A percentile compares a stretch with the other conserved stretches of the same genome.
Conservation (phyloP, 1,140 invertebrate species). For the Hyphantria cunea region DNA sequence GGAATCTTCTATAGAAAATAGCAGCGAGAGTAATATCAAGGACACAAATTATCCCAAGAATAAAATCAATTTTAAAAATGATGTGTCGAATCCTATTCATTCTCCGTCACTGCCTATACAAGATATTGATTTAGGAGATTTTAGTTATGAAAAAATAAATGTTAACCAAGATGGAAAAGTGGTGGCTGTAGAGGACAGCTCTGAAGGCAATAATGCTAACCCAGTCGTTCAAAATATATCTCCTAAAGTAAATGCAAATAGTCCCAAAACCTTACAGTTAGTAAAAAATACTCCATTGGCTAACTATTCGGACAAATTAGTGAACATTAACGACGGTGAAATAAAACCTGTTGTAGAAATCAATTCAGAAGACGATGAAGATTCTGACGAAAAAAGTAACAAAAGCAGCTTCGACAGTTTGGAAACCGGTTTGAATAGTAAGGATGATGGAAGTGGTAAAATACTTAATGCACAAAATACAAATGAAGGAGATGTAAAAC, state of each 20-base stretch:
- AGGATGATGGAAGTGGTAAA: conserved; percentile 27
- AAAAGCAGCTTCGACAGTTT: conserved; percentile 38
- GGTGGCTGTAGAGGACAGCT: conserved; percentile 37
- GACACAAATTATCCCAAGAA: not conserved
- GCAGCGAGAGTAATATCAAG: conserved; percentile 14
- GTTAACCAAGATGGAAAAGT: conserved; percentile 43
- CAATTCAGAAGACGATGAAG: conserved; percentile 49
- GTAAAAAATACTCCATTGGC: not conserved
- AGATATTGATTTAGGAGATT: conserved; percentile 51
- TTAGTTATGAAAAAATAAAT: conserved; percentile 53
- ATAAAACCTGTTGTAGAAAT: conserved; percentile 69
- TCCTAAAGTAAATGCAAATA: not conserved
- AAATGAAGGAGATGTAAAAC: conserved; percentile 57
- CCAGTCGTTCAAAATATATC: conserved; percentile 13
- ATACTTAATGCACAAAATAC: conserved; percentile 34
- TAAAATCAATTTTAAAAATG: not conserved
- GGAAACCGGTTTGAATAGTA: conserved; percentile 34
- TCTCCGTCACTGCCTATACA: conserved; percentile 28
- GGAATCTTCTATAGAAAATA: conserved; percentile 28
- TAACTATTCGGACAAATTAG: conserved; percentile 4
- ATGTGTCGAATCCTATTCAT: conserved; percentile 12
- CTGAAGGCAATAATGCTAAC: conserved; percentile 32
- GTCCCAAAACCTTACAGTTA: not conserved
- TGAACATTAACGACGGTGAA: conserved; percentile 37
- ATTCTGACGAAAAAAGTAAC: conserved; percentile 32